Conservation (phyloP, 1,140 invertebrate species). For the Onthophagus taurus region DNA sequence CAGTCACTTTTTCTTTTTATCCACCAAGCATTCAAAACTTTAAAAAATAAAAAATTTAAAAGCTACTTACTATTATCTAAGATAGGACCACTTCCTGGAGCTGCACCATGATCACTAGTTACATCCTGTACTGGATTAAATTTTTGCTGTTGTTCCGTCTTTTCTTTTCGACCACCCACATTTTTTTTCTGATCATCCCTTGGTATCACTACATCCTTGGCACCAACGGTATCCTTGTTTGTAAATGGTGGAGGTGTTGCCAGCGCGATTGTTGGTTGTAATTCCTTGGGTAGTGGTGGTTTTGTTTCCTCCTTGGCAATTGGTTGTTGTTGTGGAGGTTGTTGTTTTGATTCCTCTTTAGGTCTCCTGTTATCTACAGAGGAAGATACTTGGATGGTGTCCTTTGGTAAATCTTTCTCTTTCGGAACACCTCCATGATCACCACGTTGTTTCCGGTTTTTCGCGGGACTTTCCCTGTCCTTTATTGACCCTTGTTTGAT, state of each 20-base stretch:
- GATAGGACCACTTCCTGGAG: no score
- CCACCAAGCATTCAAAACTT: neutral
- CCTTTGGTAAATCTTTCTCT: conserved; percentile 9
- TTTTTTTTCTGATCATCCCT: no score
- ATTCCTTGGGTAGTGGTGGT: conserved; percentile 14
- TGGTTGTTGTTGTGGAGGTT: no score
- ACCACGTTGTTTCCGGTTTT: conserved; percentile 25
- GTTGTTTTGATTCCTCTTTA: conserved; percentile 2
- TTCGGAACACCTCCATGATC: conserved; percentile 8
- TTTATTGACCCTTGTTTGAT: conserved; percentile 32
- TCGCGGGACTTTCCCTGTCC: conserved; percentile 34
- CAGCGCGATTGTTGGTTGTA: no score
- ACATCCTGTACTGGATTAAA: no score
- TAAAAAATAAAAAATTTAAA: neutral
- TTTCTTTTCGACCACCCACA: no score
- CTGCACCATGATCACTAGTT: no score
- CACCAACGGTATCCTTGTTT: no score
- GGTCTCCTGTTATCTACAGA: neutral
- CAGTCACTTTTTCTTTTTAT: no score
- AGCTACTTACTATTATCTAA: conserved; percentile 2
- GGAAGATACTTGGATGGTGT: conserved; percentile 6
- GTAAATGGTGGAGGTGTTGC: no score
- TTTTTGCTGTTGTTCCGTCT: no score
- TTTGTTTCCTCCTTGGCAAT: conserved; percentile 4
- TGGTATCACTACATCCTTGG: no score